A percentile compares a stretch with the other conserved stretches of the same genome.
phyloP scores from a whole-genome alignment of 2,888 invertebrate species.

The Tridacna crocea region DNA sequence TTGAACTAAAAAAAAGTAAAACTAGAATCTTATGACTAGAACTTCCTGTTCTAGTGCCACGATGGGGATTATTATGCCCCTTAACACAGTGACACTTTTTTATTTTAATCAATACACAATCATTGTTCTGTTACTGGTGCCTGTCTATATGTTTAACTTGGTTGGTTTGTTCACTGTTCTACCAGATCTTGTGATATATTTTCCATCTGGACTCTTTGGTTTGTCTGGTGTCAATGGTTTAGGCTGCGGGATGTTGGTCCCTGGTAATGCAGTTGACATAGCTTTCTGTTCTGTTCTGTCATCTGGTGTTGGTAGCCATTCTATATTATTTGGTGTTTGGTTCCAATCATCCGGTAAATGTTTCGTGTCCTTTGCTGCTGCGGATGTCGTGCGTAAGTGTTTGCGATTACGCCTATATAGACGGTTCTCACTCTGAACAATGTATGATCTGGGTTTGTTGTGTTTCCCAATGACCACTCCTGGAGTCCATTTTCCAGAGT shows the following conservation, averaged over 20 bases:
- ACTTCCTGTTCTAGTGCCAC: constrained; percentile 10
- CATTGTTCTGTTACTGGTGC: too few relatives aligned
- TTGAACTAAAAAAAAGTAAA: too few relatives aligned
- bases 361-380: constrained; percentile 2
- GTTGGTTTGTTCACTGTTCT: constrained; percentile 14
- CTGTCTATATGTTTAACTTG: neutral
- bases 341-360: neutral
- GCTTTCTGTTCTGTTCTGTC: neutral
- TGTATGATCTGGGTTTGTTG: constrained; percentile 30
- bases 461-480: constrained; percentile 30
- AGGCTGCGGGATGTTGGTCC: neutral
- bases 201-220: neutral
- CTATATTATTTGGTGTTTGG: too few relatives aligned
- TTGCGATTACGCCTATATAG: constrained; percentile 31
- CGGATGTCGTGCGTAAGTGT: constrained; percentile 29
- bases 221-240: constrained; percentile 14
- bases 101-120: neutral
- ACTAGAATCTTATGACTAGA: neutral
- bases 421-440: constrained; percentile 22
- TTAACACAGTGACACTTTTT: constrained; percentile 14
- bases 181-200: constrained; percentile 10
- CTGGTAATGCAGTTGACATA: neutral
- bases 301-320: neutral
- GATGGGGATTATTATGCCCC: constrained; percentile 24
- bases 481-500: constrained; percentile 22